These are phyloP conservation scores for Wiebesia pumilae DNA, from an alignment of 1,140 invertebrate genomes.

Conservation along the genomic window DNA sequence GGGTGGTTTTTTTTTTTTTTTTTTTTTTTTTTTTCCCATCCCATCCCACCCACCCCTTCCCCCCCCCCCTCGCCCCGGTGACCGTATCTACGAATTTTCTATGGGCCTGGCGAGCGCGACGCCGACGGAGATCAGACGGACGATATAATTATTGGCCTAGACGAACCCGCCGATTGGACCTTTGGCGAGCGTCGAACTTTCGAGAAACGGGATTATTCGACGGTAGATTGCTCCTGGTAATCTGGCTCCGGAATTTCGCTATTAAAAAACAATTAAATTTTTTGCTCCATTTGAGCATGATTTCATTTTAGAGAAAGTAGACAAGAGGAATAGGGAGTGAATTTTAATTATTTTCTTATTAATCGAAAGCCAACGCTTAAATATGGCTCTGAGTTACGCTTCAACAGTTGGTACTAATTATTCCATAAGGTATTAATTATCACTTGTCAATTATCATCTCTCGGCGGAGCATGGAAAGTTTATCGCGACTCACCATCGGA, in stretches of 20 bases:
- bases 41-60: no score
- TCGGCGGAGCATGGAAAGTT: background rate
- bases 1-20: slow-evolving; percentile 39
- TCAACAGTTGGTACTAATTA: background rate
- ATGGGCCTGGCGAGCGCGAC: background rate
- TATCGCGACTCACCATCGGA: background rate
- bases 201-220: background rate
- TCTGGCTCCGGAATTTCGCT: background rate
- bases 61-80: no score
- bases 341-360: slow-evolving; percentile 9
- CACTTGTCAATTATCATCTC: background rate
- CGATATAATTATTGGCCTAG: slow-evolving; percentile 13
- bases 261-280: slow-evolving; percentile 13
- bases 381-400: background rate
- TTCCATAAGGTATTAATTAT: background rate
- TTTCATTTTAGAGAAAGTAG: background rate
- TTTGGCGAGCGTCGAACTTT: slow-evolving; percentile 4
- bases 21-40: no score
- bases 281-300: background rate
- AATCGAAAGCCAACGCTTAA: background rate
- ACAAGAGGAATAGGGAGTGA: background rate
- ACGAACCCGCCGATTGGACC: background rate
- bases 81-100: slow-evolving; percentile 11
- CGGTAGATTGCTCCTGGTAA: background rate
- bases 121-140: background rate